Percentiles rank a stretch among this genome's conserved stretches.
phyloP scores from a whole-genome alignment of 2,888 invertebrate genomes.

The Chaetogeoica ovagalla region DNA sequence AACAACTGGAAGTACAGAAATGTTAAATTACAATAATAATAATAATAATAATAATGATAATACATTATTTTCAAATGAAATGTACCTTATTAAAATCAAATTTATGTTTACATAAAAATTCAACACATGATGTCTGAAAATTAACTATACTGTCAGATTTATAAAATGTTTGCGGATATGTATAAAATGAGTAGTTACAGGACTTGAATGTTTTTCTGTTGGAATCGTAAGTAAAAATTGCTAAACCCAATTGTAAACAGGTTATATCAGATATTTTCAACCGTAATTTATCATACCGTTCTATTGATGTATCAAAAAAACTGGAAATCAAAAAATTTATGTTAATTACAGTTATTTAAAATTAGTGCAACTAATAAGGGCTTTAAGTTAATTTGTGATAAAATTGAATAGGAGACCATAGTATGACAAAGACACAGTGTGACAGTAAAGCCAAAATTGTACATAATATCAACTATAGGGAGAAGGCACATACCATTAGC shows the following conservation, averaged over 20 bases:
- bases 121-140: slow-evolving; percentile 41
- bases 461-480: too few relatives aligned
- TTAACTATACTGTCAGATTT: slow-evolving; percentile 23
- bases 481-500: too few relatives aligned
- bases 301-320: slow-evolving; percentile 30
- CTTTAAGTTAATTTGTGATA: too few relatives aligned
- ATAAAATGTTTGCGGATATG: slow-evolving; percentile 37
- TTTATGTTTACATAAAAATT: slow-evolving; percentile 48
- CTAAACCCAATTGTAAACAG: slow-evolving; percentile 35
- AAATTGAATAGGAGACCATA: too few relatives aligned
- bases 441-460: too few relatives aligned
- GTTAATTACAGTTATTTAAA: neutral
- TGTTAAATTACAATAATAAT: neutral
- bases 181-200: slow-evolving; percentile 24
- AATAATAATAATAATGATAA: neutral
- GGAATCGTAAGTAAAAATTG: slow-evolving; percentile 34
- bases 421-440: too few relatives aligned
- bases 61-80: neutral
- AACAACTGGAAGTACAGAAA: slow-evolving; percentile 38
- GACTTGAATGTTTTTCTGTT: slow-evolving; percentile 3
- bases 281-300: slow-evolving; percentile 28
- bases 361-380: too few relatives aligned
- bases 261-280: slow-evolving; percentile 36
- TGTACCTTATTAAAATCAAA: slow-evolving; percentile 48
- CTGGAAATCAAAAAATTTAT: slow-evolving; percentile 9